Evolutionary conservation across 1,140 invertebrate genomes (phyloP).

Genomic region (Zaprionus africanus): DNA sequence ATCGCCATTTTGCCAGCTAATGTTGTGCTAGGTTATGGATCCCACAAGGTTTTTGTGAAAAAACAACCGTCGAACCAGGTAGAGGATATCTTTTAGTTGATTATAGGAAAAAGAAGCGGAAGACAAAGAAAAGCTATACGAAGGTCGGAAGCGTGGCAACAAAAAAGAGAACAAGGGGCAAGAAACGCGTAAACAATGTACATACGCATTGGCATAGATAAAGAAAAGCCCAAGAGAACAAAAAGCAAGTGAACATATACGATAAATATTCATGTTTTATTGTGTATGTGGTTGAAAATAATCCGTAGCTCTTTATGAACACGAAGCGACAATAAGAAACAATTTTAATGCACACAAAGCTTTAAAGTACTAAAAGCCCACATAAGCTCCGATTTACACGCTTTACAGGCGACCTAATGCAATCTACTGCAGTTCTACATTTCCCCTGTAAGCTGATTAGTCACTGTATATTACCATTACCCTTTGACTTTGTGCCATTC

Average conservation of each 20-base stretch:
- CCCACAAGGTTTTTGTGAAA: neutral
- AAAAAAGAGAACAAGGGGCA: neutral
- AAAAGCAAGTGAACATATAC: neutral
- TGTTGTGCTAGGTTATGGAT: neutral
- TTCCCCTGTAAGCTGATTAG: neutral
- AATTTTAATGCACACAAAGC: neutral
- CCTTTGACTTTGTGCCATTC: neutral
- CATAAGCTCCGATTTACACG: neutral
- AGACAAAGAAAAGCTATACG: neutral
- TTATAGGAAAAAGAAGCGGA: neutral
- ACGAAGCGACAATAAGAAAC: neutral
- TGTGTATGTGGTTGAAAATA: neutral
- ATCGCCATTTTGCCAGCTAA: neutral
- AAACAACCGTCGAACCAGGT: neutral
- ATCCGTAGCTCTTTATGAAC: neutral
- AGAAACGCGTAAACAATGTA: neutral
- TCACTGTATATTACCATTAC: neutral
- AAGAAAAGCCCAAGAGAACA: neutral
- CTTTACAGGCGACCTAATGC: neutral
- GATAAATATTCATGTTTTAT: neutral
- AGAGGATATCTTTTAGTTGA: neutral
- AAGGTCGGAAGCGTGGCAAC: neutral
- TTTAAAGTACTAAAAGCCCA: neutral
- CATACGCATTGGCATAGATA: slow-evolving; percentile 5
- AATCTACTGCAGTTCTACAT: neutral